Conservation (phyloP, 2,797 vertebrate genomes). For the Eremophila alpestris region DNA sequence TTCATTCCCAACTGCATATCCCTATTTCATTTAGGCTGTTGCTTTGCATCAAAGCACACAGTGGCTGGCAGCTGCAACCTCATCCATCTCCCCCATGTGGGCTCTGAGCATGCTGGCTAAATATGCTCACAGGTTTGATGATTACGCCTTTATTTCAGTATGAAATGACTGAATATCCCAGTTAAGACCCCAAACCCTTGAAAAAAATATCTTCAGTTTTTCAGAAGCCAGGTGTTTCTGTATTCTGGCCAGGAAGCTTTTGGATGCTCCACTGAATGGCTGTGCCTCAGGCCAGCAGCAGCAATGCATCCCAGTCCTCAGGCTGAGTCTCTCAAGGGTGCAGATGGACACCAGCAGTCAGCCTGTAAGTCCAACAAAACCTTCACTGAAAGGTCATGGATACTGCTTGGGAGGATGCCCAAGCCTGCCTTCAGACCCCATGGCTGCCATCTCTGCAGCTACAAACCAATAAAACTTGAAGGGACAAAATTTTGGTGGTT, state of each 20-base stretch:
- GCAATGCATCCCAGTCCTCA: not conserved
- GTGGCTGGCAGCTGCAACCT: not conserved
- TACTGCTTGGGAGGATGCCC: not conserved
- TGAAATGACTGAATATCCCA: not conserved
- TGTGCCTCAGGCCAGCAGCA: not conserved
- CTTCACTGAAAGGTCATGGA: not conserved
- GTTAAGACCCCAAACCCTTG: not conserved
- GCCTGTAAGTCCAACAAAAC: not conserved
- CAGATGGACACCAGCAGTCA: not conserved
- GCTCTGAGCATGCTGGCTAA: not conserved
- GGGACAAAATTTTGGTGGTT: not conserved
- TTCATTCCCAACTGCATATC: not conserved
- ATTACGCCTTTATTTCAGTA: not conserved
- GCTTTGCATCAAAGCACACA: conserved; percentile 1
- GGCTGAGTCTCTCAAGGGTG: not conserved
- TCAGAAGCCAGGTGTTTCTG: not conserved
- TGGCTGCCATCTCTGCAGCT: not conserved
- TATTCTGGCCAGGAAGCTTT: not conserved
- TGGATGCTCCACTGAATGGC: not conserved
- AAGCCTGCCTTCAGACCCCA: not conserved
- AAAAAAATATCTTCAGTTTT: not conserved
- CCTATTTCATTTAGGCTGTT: not conserved
- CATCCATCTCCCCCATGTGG: not conserved
- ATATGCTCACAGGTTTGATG: not conserved
- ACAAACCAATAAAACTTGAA: not conserved